Conservation (phyloP, 2,888 invertebrate species). For the Callosobruchus maculatus region DNA sequence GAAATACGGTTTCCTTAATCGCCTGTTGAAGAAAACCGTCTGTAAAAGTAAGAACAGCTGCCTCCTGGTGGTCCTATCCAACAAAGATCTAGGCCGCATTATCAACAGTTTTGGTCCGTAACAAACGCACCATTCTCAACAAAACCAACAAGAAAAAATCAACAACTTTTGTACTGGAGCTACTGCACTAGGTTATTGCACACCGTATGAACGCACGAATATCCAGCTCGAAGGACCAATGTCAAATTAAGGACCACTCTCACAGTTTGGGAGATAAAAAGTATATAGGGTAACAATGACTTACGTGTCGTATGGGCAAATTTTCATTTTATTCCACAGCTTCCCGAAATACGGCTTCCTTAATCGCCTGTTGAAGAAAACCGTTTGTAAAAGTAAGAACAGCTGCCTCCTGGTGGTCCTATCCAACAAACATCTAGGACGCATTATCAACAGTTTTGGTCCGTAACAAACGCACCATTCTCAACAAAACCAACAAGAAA, state of each 20-base stretch:
- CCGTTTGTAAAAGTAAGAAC: constrained; percentile 13
- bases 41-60: constrained; percentile 15
- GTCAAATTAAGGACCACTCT: too few relatives aligned
- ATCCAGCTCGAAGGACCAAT: not conserved
- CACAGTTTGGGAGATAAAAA: too few relatives aligned
- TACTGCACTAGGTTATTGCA: not conserved
- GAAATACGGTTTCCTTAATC: constrained; percentile 14
- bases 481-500: not conserved
- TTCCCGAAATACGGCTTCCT: constrained; percentile 15
- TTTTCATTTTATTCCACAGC: constrained; percentile 10
- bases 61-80: constrained; percentile 9
- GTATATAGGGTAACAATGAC: too few relatives aligned
- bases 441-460: constrained; percentile 13
- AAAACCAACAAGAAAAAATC: not conserved
- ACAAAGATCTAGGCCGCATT: constrained; percentile 63
- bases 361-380: constrained; percentile 15
- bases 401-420: constrained; percentile 12
- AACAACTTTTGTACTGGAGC: not conserved
- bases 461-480: not conserved
- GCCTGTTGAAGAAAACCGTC: constrained; percentile 12
- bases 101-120: constrained; percentile 10
- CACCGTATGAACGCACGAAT: too few relatives aligned
- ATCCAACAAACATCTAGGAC: constrained; percentile 63
- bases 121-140: not conserved
- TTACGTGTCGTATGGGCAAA: constrained; percentile 8